These are phyloP conservation scores for Zaprionus ghesquierei DNA, from an alignment of 1,140 invertebrate species.

Conservation along the genomic window DNA sequence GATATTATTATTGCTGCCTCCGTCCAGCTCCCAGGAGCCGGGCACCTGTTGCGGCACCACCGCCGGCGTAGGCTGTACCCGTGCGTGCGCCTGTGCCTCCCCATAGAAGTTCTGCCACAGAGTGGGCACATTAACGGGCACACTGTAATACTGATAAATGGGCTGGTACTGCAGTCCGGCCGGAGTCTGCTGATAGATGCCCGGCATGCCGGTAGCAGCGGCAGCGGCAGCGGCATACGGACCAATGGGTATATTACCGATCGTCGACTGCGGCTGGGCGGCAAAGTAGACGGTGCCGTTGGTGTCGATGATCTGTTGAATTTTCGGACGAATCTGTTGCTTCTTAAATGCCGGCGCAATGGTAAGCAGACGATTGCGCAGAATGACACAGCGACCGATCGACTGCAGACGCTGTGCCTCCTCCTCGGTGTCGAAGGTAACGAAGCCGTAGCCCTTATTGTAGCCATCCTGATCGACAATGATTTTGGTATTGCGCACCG, in stretches of 20 bases:
- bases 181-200: slow-evolving; percentile 9
- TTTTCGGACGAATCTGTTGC: not conserved
- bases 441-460: slow-evolving; percentile 36
- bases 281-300: not conserved
- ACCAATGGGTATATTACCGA: not conserved
- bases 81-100: not conserved
- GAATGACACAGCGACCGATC: not conserved
- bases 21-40: slow-evolving; percentile 15
- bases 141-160: slow-evolving; percentile 24
- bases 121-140: slow-evolving; percentile 17
- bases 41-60: not conserved
- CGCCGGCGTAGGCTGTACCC: not conserved
- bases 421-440: slow-evolving; percentile 27
- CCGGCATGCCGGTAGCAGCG: not conserved
- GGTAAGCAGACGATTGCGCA: slow-evolving; percentile 23
- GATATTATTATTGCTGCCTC: not conserved
- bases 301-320: slow-evolving; percentile 2
- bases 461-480: slow-evolving; percentile 15
- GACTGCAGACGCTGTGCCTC: slow-evolving; percentile 14
- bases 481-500: slow-evolving; percentile 14
- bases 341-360: slow-evolving; percentile 24
- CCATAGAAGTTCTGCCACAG: not conserved
- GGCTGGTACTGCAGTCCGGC: slow-evolving; percentile 3
- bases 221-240: not conserved
- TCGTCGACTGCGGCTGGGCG: not conserved